Evolutionary conservation across 1,140 invertebrate genomes (phyloP).

Genomic region (Caligus rogercresseyi): DNA sequence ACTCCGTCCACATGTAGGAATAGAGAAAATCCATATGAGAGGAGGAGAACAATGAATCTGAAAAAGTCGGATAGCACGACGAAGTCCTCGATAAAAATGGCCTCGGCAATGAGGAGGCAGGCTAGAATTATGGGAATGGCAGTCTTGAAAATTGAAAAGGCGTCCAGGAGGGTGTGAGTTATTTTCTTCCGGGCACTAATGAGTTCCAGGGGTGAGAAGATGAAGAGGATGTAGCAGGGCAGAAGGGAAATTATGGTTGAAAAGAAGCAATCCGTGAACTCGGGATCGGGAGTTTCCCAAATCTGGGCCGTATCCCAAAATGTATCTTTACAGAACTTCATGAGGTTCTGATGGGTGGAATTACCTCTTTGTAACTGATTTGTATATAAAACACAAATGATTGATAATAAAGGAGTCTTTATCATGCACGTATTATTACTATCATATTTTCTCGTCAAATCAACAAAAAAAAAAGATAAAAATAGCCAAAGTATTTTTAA

Average conservation of each 20-base stretch:
- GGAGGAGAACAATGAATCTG: background rate
- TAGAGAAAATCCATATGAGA: background rate
- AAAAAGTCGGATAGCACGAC: slow-evolving; percentile 2
- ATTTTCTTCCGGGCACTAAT: background rate
- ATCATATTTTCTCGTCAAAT: too few relatives aligned
- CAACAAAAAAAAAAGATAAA: too few relatives aligned
- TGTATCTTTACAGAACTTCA: background rate
- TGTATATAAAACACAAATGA: background rate
- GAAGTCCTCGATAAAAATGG: background rate
- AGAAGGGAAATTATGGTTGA: slow-evolving; percentile 67
- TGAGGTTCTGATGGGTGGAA: background rate
- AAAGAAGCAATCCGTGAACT: slow-evolving; percentile 70
- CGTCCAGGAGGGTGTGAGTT: background rate
- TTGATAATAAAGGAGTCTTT: too few relatives aligned
- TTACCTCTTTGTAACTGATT: background rate
- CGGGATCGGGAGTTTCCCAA: slow-evolving; percentile 60
- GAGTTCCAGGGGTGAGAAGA: slow-evolving; percentile 48
- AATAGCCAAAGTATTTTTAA: too few relatives aligned
- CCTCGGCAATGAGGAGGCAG: background rate
- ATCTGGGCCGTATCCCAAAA: slow-evolving; percentile 3
- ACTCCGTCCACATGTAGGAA: background rate
- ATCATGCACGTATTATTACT: too few relatives aligned
- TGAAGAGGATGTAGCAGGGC: slow-evolving; percentile 66
- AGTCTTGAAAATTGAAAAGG: background rate
- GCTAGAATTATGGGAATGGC: background rate